These are phyloP conservation scores for Tympanuchus pallidicinctus DNA, from an alignment of 2,113 vertebrate species.

Conservation along the genomic window DNA sequence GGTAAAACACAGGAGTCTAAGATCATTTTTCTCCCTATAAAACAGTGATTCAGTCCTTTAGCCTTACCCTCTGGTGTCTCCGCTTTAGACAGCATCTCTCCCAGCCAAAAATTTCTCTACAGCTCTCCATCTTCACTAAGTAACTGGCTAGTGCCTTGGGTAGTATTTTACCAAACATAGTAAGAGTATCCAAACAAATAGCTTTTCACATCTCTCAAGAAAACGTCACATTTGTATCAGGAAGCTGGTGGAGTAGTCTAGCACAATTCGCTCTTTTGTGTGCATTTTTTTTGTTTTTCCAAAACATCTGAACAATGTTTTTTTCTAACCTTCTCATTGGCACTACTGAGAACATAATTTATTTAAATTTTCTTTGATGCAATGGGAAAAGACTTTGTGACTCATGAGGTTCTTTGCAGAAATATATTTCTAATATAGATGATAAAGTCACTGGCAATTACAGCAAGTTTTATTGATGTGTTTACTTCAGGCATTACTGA, in stretches of 20 bases:
- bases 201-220: not conserved
- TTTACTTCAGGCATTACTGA: not conserved
- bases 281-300: not conserved
- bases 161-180: not conserved
- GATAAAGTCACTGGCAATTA: not conserved
- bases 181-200: not conserved
- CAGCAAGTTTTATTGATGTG: not conserved
- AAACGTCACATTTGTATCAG: not conserved
- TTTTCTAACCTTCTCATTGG: not conserved
- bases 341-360: not conserved
- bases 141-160: not conserved
- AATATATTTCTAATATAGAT: not conserved
- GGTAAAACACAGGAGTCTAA: not conserved
- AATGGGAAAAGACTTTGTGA: not conserved
- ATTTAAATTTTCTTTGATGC: not conserved
- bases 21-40: rapidly evolving
- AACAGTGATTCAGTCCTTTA: not conserved
- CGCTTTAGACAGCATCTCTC: not conserved
- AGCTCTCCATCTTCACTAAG: not conserved
- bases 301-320: not conserved
- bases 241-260: not conserved
- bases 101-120: not conserved
- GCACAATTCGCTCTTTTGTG: not conserved
- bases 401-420: not conserved
- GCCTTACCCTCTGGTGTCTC: rapidly evolving